Evolutionary conservation across 2,797 vertebrate species (phyloP).

Genomic region (Nasua narica): DNA sequence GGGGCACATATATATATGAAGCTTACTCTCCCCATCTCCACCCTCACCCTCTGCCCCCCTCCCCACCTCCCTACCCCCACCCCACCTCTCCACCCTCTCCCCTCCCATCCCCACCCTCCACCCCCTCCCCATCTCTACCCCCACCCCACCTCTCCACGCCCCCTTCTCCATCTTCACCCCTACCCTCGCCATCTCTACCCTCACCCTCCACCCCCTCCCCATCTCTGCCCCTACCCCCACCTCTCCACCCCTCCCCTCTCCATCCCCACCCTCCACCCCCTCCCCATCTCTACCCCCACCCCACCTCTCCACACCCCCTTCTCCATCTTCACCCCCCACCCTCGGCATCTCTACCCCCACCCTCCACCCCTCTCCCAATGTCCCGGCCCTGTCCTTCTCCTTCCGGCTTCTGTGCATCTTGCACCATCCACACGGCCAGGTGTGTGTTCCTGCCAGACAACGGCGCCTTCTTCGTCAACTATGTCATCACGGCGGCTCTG

Average conservation of each 20-base stretch:
- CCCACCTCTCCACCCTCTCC: not conserved
- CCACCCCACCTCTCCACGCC: no score
- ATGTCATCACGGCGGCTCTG: constrained; percentile 94
- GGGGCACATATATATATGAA: not conserved
- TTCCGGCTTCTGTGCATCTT: not conserved
- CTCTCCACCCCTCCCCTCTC: no score
- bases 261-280: not conserved
- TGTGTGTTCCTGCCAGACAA: constrained; percentile 98
- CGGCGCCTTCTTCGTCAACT: constrained; percentile 97
- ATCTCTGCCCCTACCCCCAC: no score
- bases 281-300: not conserved
- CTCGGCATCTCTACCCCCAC: not conserved
- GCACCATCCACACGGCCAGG: constrained; percentile 77
- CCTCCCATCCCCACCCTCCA: no score
- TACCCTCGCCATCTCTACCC: not conserved
- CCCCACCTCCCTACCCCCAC: not conserved
- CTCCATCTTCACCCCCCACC: not conserved
- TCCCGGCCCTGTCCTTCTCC: not conserved
- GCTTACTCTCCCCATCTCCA: not conserved
- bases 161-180: no score
- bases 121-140: not conserved
- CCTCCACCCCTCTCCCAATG: not conserved
- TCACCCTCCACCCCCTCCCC: not conserved
- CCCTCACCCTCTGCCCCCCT: not conserved
- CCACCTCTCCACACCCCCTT: no score